Percentiles rank a stretch among this genome's conserved stretches.
Conservation (phyloP, 2,888 invertebrate genomes). For the Cynaeus angustus region DNA sequence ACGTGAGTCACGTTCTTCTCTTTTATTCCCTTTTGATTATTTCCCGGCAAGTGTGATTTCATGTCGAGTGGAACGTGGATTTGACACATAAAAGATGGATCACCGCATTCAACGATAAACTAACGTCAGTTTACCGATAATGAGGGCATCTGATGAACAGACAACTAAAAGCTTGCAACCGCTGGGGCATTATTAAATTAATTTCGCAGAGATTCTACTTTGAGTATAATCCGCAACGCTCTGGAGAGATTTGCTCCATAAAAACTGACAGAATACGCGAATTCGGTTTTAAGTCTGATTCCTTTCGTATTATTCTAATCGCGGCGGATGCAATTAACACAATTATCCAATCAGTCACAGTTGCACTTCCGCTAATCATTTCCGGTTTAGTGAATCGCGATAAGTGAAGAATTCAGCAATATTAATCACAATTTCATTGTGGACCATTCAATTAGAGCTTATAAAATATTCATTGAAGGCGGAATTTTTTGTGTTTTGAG, state of each 20-base stretch:
- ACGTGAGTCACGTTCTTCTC: slow-evolving; percentile 42
- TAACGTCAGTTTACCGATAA: slow-evolving; percentile 61
- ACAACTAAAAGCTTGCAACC: slow-evolving; percentile 51
- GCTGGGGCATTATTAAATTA: slow-evolving; percentile 51
- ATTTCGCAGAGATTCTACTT: slow-evolving; percentile 51
- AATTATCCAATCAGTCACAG: slow-evolving; percentile 22
- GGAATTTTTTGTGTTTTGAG: slow-evolving; percentile 4
- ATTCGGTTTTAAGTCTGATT: slow-evolving; percentile 2
- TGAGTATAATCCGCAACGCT: slow-evolving; percentile 31
- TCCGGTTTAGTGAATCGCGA: slow-evolving; percentile 11
- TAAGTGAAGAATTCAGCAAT: neutral
- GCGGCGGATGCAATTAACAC: slow-evolving; percentile 34
- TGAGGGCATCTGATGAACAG: slow-evolving; percentile 52
- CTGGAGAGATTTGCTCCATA: slow-evolving; percentile 24
- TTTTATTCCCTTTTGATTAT: slow-evolving; percentile 44
- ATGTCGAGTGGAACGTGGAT: slow-evolving; percentile 61
- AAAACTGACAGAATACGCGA: slow-evolving; percentile 7
- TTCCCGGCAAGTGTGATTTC: slow-evolving; percentile 58
- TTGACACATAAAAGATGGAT: slow-evolving; percentile 65
- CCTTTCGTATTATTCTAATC: slow-evolving; percentile 14
- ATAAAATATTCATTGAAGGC: slow-evolving; percentile 19
- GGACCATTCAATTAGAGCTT: neutral
- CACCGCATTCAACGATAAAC: slow-evolving; percentile 61
- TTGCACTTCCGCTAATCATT: slow-evolving; percentile 26
- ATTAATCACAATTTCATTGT: slow-evolving; percentile 16